phyloP scores from a whole-genome alignment of 2,113 vertebrate species.

The Myotis davidii region DNA sequence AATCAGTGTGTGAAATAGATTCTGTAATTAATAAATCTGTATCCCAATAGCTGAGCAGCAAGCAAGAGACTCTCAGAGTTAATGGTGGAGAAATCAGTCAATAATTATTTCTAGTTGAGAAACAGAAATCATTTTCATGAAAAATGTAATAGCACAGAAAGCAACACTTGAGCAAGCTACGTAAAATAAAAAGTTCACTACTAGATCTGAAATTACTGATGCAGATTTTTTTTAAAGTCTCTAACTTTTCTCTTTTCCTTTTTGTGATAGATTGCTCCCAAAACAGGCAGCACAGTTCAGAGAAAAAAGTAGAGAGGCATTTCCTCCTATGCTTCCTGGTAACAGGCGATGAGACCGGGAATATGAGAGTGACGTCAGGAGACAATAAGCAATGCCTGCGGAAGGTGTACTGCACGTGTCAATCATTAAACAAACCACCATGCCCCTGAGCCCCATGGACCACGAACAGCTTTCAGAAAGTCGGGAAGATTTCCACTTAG shows the following conservation, averaged over 20 bases:
- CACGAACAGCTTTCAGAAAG: neutral
- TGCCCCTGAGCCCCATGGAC: neutral
- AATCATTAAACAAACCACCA: neutral
- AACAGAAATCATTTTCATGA: constrained; percentile 37
- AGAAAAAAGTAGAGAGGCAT: neutral
- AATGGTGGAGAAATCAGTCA: constrained; percentile 55
- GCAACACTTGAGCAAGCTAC: neutral
- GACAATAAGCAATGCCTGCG: neutral
- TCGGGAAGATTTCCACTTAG: neutral
- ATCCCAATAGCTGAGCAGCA: neutral
- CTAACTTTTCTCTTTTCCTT: neutral
- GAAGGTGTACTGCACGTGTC: neutral
- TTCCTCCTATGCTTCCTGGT: neutral
- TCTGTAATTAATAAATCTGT: constrained; percentile 32
- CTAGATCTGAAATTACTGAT: constrained; percentile 6
- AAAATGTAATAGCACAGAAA: constrained; percentile 8
- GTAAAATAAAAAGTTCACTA: neutral
- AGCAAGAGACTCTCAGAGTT: constrained; percentile 33
- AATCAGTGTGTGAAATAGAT: neutral
- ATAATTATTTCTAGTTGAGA: constrained; percentile 50
- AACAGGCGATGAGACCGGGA: neutral
- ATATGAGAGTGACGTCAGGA: neutral
- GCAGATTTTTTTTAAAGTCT: neutral
- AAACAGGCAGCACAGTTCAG: neutral
- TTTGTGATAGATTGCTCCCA: neutral